phyloP scores from a whole-genome alignment of 2,797 vertebrate species.

The Aplochiton taeniatus region DNA sequence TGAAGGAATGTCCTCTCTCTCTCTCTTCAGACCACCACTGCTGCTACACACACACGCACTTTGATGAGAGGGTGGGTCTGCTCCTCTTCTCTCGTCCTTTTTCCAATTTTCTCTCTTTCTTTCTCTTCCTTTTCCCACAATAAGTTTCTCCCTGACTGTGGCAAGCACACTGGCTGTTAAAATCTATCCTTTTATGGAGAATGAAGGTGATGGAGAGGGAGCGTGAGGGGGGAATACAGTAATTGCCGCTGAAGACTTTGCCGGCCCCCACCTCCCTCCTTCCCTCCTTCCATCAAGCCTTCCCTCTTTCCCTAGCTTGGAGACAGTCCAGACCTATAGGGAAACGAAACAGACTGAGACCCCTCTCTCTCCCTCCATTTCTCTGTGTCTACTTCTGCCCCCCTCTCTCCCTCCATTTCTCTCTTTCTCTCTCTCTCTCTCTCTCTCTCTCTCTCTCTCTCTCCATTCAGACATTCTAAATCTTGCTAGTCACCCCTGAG shows the following conservation, averaged over 20 bases:
- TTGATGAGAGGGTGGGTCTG: constrained; percentile 32
- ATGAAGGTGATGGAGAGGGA: constrained; percentile 21
- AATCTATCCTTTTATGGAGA: constrained; percentile 52
- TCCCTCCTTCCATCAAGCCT: constrained; percentile 8
- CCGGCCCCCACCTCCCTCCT: constrained; percentile 18
- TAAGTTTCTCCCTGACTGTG: constrained; percentile 9
- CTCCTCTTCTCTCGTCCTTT: constrained; percentile 36
- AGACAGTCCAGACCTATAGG: constrained; percentile 33
- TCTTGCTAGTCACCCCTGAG: too few species aligned
- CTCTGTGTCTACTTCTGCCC: neutral
- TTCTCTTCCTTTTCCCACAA: neutral
- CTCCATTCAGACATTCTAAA: too few species aligned
- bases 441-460: neutral
- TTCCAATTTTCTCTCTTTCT: constrained; percentile 3
- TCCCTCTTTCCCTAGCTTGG: constrained; percentile 8
- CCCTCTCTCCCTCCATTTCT: constrained; percentile 2
- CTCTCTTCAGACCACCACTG: constrained; percentile 17
- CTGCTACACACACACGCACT: constrained; percentile 11
- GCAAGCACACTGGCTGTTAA: neutral
- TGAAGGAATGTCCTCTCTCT: constrained; percentile 26
- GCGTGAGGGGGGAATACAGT: constrained; percentile 34
- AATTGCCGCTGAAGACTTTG: constrained; percentile 31
- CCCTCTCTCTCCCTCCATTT: constrained; percentile 2
- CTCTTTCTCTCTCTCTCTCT: constrained; percentile 4
- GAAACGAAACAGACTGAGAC: constrained; percentile 10